phyloP scores from a whole-genome alignment of 2,797 vertebrate species.

The Hydrophis major region DNA sequence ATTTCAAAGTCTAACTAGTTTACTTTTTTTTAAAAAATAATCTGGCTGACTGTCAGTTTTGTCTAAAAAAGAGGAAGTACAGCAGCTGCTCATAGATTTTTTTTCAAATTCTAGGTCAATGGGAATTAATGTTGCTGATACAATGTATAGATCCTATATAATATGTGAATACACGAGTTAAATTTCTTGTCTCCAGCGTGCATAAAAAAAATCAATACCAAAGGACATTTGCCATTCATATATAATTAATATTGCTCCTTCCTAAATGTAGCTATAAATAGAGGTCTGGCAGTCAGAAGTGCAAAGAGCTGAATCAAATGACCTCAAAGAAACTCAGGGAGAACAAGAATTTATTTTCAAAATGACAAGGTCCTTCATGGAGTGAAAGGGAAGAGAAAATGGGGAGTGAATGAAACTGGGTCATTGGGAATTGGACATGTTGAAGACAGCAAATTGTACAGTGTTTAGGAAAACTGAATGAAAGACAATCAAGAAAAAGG shows the following conservation, averaged over 20 bases:
- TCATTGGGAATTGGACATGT: background rate
- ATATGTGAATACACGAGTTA: background rate
- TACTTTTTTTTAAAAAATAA: background rate
- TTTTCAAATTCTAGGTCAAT: background rate
- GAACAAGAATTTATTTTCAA: background rate
- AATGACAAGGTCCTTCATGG: background rate
- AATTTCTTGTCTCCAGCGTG: background rate
- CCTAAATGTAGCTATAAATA: background rate
- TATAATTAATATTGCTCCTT: background rate
- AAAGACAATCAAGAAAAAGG: background rate
- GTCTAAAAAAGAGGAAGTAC: background rate
- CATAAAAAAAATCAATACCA: background rate
- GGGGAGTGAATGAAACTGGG: background rate
- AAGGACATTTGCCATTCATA: background rate
- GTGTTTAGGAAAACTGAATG: background rate
- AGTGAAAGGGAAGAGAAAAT: background rate
- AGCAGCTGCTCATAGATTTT: background rate
- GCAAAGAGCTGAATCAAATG: background rate
- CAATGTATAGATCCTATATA: background rate
- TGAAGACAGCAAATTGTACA: background rate
- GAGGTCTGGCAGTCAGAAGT: background rate
- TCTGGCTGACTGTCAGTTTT: background rate
- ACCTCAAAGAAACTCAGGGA: background rate
- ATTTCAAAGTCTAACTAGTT: background rate
- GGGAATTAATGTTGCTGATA: background rate